A percentile compares a stretch with the other conserved stretches of the same genome.
These are phyloP conservation scores for Aleiodes leptofemur DNA, from an alignment of 2,888 invertebrate genomes.

Conservation along the genomic window DNA sequence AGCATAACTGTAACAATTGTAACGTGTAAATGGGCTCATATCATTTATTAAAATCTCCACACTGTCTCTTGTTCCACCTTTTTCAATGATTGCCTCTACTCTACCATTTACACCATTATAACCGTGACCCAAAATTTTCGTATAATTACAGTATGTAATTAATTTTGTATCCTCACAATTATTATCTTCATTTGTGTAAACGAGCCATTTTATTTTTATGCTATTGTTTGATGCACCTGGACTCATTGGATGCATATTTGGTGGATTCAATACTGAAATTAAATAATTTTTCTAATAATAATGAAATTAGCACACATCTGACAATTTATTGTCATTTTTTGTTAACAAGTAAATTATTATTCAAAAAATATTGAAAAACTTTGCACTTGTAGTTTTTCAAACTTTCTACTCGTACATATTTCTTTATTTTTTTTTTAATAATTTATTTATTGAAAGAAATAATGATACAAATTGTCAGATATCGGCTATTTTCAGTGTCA, in stretches of 20 bases:
- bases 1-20: slow-evolving; percentile 60
- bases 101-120: slow-evolving; percentile 51
- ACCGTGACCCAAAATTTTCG: slow-evolving; percentile 58
- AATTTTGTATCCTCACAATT: slow-evolving; percentile 59
- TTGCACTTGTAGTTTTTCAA: too few species aligned
- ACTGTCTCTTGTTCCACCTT: slow-evolving; percentile 42
- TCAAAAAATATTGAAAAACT: too few species aligned
- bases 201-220: slow-evolving; percentile 55
- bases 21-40: slow-evolving; percentile 65
- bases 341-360: too few species aligned
- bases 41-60: slow-evolving; percentile 51
- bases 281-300: slow-evolving; percentile 17
- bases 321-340: too few species aligned
- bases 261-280: slow-evolving; percentile 57
- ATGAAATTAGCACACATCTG: too few species aligned
- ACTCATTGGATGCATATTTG: slow-evolving; percentile 34
- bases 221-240: slow-evolving; percentile 9
- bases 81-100: slow-evolving; percentile 13
- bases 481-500: too few species aligned
- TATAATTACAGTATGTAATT: slow-evolving; percentile 57
- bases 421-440: too few species aligned
- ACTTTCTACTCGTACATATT: too few species aligned
- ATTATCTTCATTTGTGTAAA: slow-evolving; percentile 57
- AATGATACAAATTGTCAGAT: too few species aligned
- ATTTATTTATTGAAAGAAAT: too few species aligned